These are phyloP conservation scores for Aphis craccivora DNA, from an alignment of 1,140 invertebrate genomes.

Conservation along the genomic window DNA sequence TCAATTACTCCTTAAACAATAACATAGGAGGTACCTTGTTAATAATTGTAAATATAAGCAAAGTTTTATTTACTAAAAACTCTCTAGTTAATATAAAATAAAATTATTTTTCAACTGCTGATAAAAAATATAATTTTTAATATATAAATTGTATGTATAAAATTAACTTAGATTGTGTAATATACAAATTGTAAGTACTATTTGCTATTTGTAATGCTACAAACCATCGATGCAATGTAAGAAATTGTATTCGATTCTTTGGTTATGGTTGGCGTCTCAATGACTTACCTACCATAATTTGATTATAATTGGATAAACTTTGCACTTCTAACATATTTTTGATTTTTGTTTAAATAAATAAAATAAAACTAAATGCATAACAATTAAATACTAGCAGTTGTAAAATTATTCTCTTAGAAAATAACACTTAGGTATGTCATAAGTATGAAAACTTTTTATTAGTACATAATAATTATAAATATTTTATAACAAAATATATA, in stretches of 20 bases:
- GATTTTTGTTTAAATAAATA: background rate
- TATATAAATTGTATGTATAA: background rate
- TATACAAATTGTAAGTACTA: background rate
- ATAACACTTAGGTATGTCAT: background rate
- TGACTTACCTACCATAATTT: slow-evolving; percentile 33
- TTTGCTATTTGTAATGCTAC: background rate
- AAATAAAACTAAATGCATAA: background rate
- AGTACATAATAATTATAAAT: background rate
- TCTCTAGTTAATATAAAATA: background rate
- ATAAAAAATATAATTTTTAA: no score
- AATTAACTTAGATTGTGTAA: background rate
- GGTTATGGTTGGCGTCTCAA: background rate
- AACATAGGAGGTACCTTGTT: background rate
- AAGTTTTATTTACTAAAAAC: background rate
- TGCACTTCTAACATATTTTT: background rate
- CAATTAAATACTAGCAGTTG: background rate
- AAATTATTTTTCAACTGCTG: background rate
- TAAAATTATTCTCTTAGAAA: background rate
- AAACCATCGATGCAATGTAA: background rate
- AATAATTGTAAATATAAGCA: background rate
- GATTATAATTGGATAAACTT: slow-evolving; percentile 27
- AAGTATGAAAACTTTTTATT: slow-evolving; percentile 12
- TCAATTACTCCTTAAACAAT: background rate
- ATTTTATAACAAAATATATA: no score
- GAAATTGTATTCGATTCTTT: background rate